Evolutionary conservation across 2,797 vertebrate species (phyloP).

Genomic region (Amblyraja radiata): DNA sequence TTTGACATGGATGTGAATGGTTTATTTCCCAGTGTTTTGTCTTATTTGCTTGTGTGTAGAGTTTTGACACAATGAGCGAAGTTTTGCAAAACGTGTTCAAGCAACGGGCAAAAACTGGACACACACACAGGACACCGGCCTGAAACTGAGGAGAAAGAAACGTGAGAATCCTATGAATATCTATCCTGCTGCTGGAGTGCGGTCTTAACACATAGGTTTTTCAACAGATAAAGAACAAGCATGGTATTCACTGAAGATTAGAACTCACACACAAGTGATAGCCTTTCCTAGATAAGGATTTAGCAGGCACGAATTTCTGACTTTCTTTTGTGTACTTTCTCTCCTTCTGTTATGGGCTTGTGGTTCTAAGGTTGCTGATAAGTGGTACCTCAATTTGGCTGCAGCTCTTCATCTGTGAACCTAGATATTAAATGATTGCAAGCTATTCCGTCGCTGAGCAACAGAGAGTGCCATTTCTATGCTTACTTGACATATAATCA

Average conservation of each 20-base stretch:
- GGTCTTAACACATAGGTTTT: not conserved
- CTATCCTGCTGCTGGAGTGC: not conserved
- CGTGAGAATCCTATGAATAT: not conserved
- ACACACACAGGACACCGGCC: not conserved
- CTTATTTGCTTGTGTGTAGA: no score
- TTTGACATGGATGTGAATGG: no score
- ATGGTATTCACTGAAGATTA: slow-evolving; percentile 14
- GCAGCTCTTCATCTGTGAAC: not conserved
- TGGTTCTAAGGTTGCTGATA: not conserved
- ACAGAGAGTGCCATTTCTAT: not conserved
- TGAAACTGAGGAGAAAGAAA: not conserved
- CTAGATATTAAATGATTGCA: not conserved
- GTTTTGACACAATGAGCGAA: no score
- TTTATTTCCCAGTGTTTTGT: no score
- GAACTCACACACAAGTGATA: not conserved
- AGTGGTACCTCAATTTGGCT: no score
- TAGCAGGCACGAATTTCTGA: not conserved
- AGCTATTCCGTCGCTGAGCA: not conserved
- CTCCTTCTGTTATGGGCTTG: not conserved
- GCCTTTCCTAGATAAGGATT: not conserved
- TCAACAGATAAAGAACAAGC: slow-evolving; percentile 16
- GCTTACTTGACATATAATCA: not conserved
- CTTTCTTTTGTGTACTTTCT: not conserved
- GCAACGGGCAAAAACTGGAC: no score
- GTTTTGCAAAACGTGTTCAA: no score